Percentiles rank a stretch among this genome's conserved stretches.
Evolutionary conservation across 1,140 invertebrate genomes (phyloP).

Genomic region (Drosophila takahashii): DNA sequence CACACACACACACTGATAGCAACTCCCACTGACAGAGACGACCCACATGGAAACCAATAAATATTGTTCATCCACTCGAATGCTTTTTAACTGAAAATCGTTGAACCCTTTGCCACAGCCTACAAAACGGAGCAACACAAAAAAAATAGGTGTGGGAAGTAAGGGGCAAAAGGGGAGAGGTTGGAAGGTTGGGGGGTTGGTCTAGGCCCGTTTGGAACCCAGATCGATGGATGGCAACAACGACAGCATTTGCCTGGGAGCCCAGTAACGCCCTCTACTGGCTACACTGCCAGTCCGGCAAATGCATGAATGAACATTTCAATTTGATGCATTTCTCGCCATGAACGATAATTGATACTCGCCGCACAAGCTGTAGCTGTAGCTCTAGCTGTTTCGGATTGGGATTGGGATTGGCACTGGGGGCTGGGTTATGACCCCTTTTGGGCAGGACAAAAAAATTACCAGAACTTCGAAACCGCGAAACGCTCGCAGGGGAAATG

Average conservation of each 20-base stretch:
- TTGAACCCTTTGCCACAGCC: constrained; percentile 74
- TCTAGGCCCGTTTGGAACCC: constrained; percentile 22
- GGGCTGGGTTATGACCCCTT: neutral
- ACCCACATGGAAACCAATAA: constrained; percentile 78
- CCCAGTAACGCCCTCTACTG: neutral
- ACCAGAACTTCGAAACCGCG: constrained; percentile 8
- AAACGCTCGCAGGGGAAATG: neutral
- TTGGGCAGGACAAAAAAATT: neutral
- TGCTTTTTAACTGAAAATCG: constrained; percentile 80
- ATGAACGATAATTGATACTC: constrained; percentile 54
- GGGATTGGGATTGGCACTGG: neutral
- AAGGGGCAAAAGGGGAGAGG: neutral
- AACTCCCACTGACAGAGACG: constrained; percentile 44
- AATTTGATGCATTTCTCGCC: constrained; percentile 58
- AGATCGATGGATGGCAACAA: constrained; percentile 48
- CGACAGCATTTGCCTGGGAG: constrained; percentile 23
- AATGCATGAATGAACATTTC: constrained; percentile 67
- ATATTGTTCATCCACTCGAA: constrained; percentile 82
- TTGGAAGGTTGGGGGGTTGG: neutral
- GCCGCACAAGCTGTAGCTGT: constrained; percentile 17
- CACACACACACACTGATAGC: constrained; percentile 12
- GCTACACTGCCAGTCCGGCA: constrained; percentile 20
- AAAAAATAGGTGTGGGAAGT: neutral
- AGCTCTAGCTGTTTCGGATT: neutral
- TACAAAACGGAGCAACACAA: constrained; percentile 28